Conservation (phyloP, 2,113 vertebrate species). For the Phalacrocorax aristotelis region DNA sequence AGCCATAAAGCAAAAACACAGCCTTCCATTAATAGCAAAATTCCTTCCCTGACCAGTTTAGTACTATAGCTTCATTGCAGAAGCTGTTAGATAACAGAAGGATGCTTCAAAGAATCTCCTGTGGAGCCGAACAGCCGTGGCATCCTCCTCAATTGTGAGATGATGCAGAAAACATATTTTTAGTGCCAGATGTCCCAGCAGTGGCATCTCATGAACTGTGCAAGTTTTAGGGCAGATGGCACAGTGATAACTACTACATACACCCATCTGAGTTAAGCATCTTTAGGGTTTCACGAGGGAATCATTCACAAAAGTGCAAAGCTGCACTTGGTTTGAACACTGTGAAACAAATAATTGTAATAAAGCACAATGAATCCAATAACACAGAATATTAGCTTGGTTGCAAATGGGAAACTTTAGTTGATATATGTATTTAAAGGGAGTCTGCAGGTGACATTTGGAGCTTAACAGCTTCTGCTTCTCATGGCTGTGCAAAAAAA, state of each 20-base stretch:
- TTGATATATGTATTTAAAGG: neutral
- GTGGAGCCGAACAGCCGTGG: neutral
- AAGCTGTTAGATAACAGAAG: neutral
- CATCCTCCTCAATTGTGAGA: slow-evolving; percentile 9
- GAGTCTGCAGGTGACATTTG: neutral
- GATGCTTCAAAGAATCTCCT: slow-evolving; percentile 8
- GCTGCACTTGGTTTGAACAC: neutral
- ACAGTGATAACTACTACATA: neutral
- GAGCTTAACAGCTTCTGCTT: neutral
- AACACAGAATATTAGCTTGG: neutral
- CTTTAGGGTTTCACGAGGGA: neutral
- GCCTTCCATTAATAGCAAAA: slow-evolving; percentile 6
- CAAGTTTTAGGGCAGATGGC: slow-evolving; percentile 42
- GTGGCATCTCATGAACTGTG: slow-evolving; percentile 1
- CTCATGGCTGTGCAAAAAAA: neutral
- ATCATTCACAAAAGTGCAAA: neutral
- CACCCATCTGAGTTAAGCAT: neutral
- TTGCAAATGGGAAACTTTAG: neutral
- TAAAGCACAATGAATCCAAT: neutral
- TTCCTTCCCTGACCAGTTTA: neutral
- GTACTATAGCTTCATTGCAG: neutral
- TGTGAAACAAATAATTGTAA: neutral
- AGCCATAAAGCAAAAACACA: slow-evolving; percentile 9
- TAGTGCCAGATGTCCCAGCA: slow-evolving; percentile 39
- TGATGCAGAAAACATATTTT: slow-evolving; percentile 57